Evolutionary conservation across 2,888 invertebrate genomes (phyloP).

Genomic region (Drosophila austrosaltans): DNA sequence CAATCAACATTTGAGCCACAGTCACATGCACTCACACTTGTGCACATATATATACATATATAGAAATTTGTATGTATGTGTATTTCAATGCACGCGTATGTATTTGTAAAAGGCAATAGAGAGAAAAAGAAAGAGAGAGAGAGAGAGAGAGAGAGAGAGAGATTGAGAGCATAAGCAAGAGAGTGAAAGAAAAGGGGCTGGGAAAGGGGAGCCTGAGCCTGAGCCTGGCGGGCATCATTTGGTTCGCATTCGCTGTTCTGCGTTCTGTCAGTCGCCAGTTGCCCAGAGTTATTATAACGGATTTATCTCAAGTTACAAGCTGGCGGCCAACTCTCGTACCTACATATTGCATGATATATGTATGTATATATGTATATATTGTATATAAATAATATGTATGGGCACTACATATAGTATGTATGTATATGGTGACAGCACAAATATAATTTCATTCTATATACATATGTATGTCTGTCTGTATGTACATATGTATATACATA

Average conservation of each 20-base stretch:
- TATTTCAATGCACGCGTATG: conserved; percentile 27
- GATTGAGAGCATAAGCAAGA: conserved; percentile 1
- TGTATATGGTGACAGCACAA: conserved; percentile 38
- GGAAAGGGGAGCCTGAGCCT: conserved; percentile 25
- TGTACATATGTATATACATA: too few relatives aligned
- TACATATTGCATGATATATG: conserved; percentile 18
- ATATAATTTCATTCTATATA: conserved; percentile 61
- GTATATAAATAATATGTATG: background rate
- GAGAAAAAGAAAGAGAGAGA: background rate
- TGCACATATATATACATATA: background rate
- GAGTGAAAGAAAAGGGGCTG: background rate
- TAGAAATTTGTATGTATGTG: background rate
- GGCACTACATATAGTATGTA: background rate
- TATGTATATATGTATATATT: conserved; percentile 5
- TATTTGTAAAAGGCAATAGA: conserved; percentile 17
- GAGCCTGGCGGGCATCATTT: conserved; percentile 65
- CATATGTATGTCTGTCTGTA: background rate
- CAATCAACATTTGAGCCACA: conserved; percentile 62
- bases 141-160: background rate
- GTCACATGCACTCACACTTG: conserved; percentile 29
- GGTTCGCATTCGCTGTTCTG: conserved; percentile 41
- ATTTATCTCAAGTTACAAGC: conserved; percentile 75
- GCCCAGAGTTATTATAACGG: conserved; percentile 74
- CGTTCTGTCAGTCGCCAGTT: conserved; percentile 43
- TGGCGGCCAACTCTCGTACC: conserved; percentile 29